phyloP scores from a whole-genome alignment of 1,140 invertebrate genomes.

The Dendrolimus kikuchii region DNA sequence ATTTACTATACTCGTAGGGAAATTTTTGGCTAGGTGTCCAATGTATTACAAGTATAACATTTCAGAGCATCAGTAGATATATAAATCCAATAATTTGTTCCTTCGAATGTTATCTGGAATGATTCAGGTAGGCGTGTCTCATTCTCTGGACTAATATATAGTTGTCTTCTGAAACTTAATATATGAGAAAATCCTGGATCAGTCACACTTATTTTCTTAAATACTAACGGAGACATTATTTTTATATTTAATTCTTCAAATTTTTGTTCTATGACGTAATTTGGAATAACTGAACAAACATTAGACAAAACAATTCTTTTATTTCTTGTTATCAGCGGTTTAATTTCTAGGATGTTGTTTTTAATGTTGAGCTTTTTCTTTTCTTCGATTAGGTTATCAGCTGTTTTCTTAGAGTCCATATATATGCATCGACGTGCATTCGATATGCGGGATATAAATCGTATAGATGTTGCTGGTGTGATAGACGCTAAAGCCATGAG shows the following conservation, averaged over 20 bases:
- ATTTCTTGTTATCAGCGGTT: constrained; percentile 20
- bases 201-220: constrained; percentile 15
- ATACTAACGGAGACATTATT: constrained; percentile 17
- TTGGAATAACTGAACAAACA: constrained; percentile 13
- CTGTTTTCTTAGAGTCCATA: constrained; percentile 9
- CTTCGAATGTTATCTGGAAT: constrained; percentile 8
- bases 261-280: constrained; percentile 18
- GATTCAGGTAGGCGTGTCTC: constrained; percentile 10
- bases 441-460: constrained; percentile 20
- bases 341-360: constrained; percentile 12
- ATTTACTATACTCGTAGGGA: constrained; percentile 4
- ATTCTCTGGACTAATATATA: constrained; percentile 10
- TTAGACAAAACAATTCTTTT: constrained; percentile 23
- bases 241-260: constrained; percentile 15
- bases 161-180: constrained; percentile 11
- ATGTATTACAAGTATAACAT: constrained; percentile 14
- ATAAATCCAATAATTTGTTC: constrained; percentile 15
- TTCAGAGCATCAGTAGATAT: constrained; percentile 9
- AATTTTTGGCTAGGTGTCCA: constrained; percentile 19
- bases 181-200: constrained; percentile 17
- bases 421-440: constrained; percentile 16
- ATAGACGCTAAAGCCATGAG: constrained; percentile 5
- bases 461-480: constrained; percentile 10
- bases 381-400: constrained; percentile 12
- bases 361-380: constrained; percentile 10